Conservation (phyloP, 2,888 invertebrate species). For the Dynastes maya region DNA sequence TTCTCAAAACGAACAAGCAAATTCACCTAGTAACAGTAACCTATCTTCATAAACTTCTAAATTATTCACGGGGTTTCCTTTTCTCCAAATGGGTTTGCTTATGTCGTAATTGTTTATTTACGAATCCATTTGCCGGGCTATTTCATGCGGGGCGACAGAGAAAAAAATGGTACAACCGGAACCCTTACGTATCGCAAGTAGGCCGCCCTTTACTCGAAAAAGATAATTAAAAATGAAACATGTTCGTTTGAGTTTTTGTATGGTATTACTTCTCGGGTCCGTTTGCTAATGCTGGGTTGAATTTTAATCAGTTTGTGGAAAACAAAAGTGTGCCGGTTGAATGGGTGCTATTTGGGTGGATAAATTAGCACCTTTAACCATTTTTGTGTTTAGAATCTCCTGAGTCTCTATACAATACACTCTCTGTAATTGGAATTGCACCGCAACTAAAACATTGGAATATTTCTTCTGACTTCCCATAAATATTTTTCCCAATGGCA, state of each 20-base stretch:
- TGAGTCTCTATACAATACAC: too few relatives aligned
- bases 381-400: neutral
- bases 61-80: slow-evolving; percentile 25
- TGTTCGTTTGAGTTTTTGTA: neutral
- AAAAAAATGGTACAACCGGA: neutral
- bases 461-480: too few relatives aligned
- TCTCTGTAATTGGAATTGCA: too few relatives aligned
- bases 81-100: slow-evolving; percentile 27
- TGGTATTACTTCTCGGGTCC: neutral
- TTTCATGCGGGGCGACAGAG: neutral
- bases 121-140: neutral
- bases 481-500: too few relatives aligned
- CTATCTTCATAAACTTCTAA: slow-evolving; percentile 18
- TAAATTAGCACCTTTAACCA: neutral
- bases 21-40: neutral
- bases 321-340: neutral
- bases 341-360: too few relatives aligned
- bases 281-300: neutral
- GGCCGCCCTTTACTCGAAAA: neutral
- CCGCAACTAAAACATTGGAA: too few relatives aligned
- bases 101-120: slow-evolving; percentile 35
- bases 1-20: neutral
- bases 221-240: slow-evolving; percentile 15
- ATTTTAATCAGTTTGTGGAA: neutral
- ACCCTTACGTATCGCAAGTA: neutral